Evolutionary conservation across 1,140 invertebrate genomes (phyloP).

Genomic region (Trachymyrmex cornetzi): DNA sequence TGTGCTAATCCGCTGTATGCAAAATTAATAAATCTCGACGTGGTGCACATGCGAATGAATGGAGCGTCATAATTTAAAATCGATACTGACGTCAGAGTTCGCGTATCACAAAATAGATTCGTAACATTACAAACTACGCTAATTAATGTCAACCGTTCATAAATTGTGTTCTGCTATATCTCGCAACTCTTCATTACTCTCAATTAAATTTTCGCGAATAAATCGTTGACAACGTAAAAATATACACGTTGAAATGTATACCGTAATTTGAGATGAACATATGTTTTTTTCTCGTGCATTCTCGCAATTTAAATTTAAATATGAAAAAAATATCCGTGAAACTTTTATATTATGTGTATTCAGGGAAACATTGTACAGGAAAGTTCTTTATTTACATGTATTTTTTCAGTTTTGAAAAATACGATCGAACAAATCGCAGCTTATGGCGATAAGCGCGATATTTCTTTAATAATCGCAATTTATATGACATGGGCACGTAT

Average conservation of each 20-base stretch:
- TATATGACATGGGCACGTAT: slow-evolving; percentile 21
- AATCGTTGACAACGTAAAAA: slow-evolving; percentile 48
- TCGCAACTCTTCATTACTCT: slow-evolving; percentile 5
- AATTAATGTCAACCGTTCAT: slow-evolving; percentile 56
- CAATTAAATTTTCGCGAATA: slow-evolving; percentile 60
- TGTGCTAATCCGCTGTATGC: slow-evolving; percentile 20
- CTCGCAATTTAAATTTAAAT: slow-evolving; percentile 47
- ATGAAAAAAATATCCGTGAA: slow-evolving; percentile 38
- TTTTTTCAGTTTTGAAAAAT: neutral
- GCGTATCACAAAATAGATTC: slow-evolving; percentile 48
- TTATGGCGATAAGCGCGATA: slow-evolving; percentile 34
- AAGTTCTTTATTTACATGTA: slow-evolving; percentile 30
- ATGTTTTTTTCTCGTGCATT: slow-evolving; percentile 5
- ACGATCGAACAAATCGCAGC: slow-evolving; percentile 6
- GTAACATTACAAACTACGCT: slow-evolving; percentile 52
- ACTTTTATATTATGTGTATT: neutral
- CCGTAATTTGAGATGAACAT: slow-evolving; percentile 24
- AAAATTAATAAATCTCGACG: slow-evolving; percentile 51
- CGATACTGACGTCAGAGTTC: slow-evolving; percentile 49
- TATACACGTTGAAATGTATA: slow-evolving; percentile 15
- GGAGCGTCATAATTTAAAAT: slow-evolving; percentile 46
- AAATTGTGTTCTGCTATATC: slow-evolving; percentile 43
- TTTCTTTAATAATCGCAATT: slow-evolving; percentile 60
- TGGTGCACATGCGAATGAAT: slow-evolving; percentile 26
- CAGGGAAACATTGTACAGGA: neutral